phyloP scores from a whole-genome alignment of 1,140 invertebrate species.

The Trissolcus basalis region DNA sequence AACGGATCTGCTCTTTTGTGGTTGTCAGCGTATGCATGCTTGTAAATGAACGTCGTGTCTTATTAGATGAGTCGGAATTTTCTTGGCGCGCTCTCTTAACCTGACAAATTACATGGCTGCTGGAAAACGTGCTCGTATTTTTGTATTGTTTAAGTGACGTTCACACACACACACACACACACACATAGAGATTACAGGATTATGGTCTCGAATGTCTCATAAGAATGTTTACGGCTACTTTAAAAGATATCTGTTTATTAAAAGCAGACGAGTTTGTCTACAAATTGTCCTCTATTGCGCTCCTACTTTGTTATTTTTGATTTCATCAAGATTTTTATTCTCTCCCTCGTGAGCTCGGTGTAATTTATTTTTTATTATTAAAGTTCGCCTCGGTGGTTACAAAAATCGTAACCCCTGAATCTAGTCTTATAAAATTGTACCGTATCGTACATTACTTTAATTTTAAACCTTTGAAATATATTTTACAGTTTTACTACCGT shows the following conservation, averaged over 20 bases:
- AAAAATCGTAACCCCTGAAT: too few relatives aligned
- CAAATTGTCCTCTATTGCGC: too few relatives aligned
- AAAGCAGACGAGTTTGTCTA: slow-evolving; percentile 1
- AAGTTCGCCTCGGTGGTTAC: too few relatives aligned
- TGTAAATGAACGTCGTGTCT: slow-evolving; percentile 24
- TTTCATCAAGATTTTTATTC: neutral
- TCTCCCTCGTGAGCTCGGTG: too few relatives aligned
- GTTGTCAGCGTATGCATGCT: neutral
- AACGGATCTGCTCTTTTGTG: neutral
- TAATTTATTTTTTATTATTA: too few relatives aligned
- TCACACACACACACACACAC: too few relatives aligned
- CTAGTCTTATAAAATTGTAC: too few relatives aligned
- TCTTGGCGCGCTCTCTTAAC: slow-evolving; percentile 11
- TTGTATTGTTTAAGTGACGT: too few relatives aligned
- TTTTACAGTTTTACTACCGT: too few relatives aligned
- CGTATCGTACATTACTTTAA: too few relatives aligned
- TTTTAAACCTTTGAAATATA: too few relatives aligned
- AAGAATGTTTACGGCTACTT: slow-evolving; percentile 17
- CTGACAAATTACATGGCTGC: slow-evolving; percentile 28
- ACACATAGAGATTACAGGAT: neutral
- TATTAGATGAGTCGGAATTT: slow-evolving; percentile 17
- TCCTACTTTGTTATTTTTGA: neutral
- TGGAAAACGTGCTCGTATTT: slow-evolving; percentile 10
- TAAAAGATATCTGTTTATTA: slow-evolving; percentile 30
- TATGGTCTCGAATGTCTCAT: slow-evolving; percentile 27